Evolutionary conservation across 2,113 vertebrate species (phyloP).

Genomic region (Daboia siamensis): DNA sequence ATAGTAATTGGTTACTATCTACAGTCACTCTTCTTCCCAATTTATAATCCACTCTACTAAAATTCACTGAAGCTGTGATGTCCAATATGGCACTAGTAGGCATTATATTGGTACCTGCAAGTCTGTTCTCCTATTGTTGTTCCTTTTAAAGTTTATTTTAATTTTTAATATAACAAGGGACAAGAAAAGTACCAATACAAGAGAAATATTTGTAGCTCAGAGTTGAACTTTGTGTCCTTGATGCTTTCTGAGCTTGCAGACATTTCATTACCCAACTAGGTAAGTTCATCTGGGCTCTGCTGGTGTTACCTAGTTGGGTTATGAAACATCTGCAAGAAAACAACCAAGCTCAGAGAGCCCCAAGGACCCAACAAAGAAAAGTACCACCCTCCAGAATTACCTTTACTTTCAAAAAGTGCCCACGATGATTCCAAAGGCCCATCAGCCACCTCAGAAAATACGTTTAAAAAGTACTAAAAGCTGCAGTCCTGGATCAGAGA

Average conservation of each 20-base stretch:
- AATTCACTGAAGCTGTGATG: not conserved
- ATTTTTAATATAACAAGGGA: not conserved
- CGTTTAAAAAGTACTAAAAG: too few relatives aligned
- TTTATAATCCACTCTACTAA: not conserved
- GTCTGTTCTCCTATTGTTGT: not conserved
- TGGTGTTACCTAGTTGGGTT: not conserved
- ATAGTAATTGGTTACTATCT: not conserved
- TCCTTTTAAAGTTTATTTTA: not conserved
- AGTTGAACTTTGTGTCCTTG: not conserved
- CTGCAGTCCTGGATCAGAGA: not conserved
- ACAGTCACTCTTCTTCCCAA: not conserved
- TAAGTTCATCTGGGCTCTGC: too few relatives aligned
- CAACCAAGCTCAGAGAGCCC: not conserved
- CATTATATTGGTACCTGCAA: not conserved
- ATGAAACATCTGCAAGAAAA: not conserved
- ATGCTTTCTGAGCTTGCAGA: not conserved
- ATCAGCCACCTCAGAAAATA: too few relatives aligned
- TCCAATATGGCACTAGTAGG: not conserved
- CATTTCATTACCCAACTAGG: too few relatives aligned
- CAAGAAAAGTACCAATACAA: not conserved
- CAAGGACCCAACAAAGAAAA: not conserved
- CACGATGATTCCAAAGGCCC: not conserved
- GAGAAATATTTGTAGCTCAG: not conserved
- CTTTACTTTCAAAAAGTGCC: not conserved
- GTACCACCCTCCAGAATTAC: not conserved